phyloP scores from a whole-genome alignment of 2,113 vertebrate species.

The Crotophaga sulcirostris region DNA sequence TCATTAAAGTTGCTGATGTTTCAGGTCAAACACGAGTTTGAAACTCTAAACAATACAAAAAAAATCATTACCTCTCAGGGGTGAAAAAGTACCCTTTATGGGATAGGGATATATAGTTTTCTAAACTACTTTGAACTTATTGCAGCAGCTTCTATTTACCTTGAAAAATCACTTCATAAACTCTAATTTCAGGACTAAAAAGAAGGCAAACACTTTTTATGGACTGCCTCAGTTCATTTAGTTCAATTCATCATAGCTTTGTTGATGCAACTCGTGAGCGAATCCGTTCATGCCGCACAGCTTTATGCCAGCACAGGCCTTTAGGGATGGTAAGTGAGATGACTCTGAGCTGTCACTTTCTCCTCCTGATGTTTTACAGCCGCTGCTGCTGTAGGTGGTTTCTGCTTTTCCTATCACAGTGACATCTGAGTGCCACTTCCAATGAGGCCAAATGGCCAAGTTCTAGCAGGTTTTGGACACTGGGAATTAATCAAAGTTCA shows the following conservation, averaged over 20 bases:
- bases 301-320: not conserved
- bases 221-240: conserved; percentile 10
- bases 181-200: not conserved
- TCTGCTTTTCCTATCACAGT: conserved; percentile 8
- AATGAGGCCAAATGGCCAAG: conserved; percentile 57
- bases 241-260: not conserved
- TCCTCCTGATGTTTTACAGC: conserved; percentile 37
- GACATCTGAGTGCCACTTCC: conserved; percentile 40
- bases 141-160: conserved; percentile 26
- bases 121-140: conserved; percentile 9
- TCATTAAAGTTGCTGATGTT: not conserved
- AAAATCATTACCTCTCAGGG: not conserved
- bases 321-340: not conserved
- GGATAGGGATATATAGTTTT: not conserved
- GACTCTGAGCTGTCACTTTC: not conserved
- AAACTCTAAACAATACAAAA: not conserved
- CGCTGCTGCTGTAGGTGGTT: conserved; percentile 11
- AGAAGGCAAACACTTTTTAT: conserved; percentile 12
- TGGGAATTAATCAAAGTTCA: conserved; percentile 58
- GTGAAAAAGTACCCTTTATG: not conserved
- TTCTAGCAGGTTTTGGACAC: conserved; percentile 54
- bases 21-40: not conserved
- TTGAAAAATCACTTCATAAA: conserved; percentile 34
- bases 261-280: not conserved
- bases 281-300: not conserved